Base-by-base conservation (phyloP, 2,113 vertebrate genomes). In the Strix aluco region DNA sequence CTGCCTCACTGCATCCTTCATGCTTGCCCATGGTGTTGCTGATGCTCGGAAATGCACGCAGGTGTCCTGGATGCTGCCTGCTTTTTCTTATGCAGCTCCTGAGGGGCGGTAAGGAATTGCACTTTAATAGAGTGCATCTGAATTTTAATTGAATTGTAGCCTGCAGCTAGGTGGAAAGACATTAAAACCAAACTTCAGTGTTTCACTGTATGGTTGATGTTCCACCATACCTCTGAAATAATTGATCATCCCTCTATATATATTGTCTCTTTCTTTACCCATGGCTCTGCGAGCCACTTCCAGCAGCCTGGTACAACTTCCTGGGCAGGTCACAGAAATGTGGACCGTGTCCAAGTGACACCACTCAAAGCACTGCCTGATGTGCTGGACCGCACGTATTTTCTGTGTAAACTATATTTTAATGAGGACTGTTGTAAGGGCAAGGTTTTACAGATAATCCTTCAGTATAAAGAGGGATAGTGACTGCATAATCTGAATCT, bases 81-180 rank as follows among this genome's bases (percentile, higher is more conserved):
- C 29, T 87, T 80, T 89, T 81, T 47, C 49, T 92, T 91, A 30
- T 44, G 30, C 69, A 94, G 75, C 58, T 96, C 71, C 83, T 63
- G 15, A 55, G 44, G 54, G 34, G 11, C 3, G 2, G 21, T 85
- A 51, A 93, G 44, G 73, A 92, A 92, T 61, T 34, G 23, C 90
- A 42, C 20, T 88, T 90, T 81, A 79, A 88, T 69, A 49, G 51
- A 84, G 55, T 58, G 89, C 81, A 80, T 96, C 73, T 73, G 91
- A 96, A 96, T 97, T 96, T 97, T 95, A 94, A 92, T 94, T 97
- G 91, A 95, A 95, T 85, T 88, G 55, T 95, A 86, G 79, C 91
- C 91, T 79, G 34, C 75, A 85, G 93, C 85, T 95, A 82, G 95
- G 92, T 67, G 80, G 74, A 92, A 96, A 97, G 87, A 67, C 46